Conservation (phyloP, 2,888 invertebrate genomes). For the Sisyra terminalis region DNA sequence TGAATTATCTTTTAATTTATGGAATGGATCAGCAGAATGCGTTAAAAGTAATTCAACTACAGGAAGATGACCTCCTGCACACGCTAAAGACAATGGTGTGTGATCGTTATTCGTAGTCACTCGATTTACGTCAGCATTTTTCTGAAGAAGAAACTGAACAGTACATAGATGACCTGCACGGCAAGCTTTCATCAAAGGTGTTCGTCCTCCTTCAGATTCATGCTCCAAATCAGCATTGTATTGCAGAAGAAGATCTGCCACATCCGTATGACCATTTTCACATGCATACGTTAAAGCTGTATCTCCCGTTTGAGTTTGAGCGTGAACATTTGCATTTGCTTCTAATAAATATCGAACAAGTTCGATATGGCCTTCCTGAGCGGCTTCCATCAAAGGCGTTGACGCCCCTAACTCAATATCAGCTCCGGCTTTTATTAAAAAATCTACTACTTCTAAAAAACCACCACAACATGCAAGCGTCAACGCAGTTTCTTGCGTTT, state of each 20-base stretch:
- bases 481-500: constrained; percentile 92
- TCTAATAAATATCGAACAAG: constrained; percentile 76
- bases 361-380: constrained; percentile 93
- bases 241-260: constrained; percentile 80
- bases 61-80: constrained; percentile 87
- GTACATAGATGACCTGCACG: constrained; percentile 92
- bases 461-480: constrained; percentile 91
- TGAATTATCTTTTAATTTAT: constrained; percentile 95
- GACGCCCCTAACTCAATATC: constrained; percentile 90
- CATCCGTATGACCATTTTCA: constrained; percentile 97
- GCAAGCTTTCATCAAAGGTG: constrained; percentile 97
- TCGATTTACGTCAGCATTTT: constrained; percentile 71
- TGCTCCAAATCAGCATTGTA: constrained; percentile 88
- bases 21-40: constrained; percentile 87
- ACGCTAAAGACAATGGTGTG: constrained; percentile 90
- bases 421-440: constrained; percentile 87
- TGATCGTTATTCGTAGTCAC: constrained; percentile 92
- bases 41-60: constrained; percentile 85
- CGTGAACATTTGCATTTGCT: constrained; percentile 79
- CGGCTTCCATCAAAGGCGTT: constrained; percentile 96
- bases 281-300: constrained; percentile 95
- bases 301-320: constrained; percentile 88
- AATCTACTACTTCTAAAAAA: constrained; percentile 88
- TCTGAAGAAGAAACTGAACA: constrained; percentile 85
- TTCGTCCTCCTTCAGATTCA: constrained; percentile 92